Conservation (phyloP, 2,113 vertebrate species). For the Phaethornis superciliosus region DNA sequence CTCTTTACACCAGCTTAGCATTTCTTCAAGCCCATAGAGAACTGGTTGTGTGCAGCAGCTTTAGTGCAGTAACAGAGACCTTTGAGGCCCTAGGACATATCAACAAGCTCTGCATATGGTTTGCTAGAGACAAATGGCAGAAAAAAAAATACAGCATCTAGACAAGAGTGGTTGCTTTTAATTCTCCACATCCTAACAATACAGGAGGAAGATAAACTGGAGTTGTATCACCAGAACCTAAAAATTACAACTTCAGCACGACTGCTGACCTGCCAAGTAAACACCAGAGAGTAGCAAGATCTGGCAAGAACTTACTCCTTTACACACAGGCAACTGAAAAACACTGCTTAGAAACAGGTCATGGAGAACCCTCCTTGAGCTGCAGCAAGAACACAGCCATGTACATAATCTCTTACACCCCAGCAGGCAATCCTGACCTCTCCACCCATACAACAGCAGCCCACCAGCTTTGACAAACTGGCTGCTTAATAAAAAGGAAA, state of each 20-base stretch:
- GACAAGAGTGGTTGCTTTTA: neutral
- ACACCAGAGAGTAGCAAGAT: neutral
- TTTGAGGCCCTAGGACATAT: neutral
- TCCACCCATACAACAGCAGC: neutral
- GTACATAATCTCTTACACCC: neutral
- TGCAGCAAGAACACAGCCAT: neutral
- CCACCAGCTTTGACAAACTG: neutral
- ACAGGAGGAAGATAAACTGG: neutral
- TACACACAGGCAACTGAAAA: neutral
- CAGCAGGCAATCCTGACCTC: neutral
- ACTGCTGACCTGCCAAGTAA: neutral
- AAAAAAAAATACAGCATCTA: neutral
- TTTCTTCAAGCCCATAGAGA: neutral
- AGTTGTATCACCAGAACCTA: neutral
- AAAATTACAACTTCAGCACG: neutral
- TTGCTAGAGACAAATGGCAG: neutral
- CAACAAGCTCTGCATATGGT: neutral
- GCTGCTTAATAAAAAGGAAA: neutral
- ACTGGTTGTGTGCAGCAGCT: neutral
- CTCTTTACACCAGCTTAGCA: neutral
- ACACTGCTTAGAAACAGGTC: neutral
- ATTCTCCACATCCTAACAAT: neutral
- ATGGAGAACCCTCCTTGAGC: neutral
- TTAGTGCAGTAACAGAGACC: neutral
- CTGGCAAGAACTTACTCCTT: neutral